phyloP scores from a whole-genome alignment of 1,140 invertebrate species.

The Hyles vespertilio region DNA sequence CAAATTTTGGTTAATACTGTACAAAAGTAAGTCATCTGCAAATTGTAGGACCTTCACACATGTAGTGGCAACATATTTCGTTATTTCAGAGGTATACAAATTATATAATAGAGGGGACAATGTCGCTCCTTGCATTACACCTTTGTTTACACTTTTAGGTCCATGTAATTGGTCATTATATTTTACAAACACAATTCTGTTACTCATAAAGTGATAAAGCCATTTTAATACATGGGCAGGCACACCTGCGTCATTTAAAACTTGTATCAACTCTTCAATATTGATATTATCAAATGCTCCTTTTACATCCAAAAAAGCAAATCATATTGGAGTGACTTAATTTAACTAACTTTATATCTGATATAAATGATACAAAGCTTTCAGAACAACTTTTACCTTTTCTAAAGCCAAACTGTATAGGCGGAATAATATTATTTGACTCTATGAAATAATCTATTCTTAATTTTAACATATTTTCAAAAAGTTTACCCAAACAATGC shows the following conservation, averaged over 20 bases:
- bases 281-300: conserved; percentile 1
- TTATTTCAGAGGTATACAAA: conserved; percentile 22
- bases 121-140: conserved; percentile 31
- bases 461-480: conserved; percentile 26
- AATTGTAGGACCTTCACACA: too few relatives aligned
- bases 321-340: not conserved
- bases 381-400: too few relatives aligned
- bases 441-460: not conserved
- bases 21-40: too few relatives aligned
- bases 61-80: conserved; percentile 15
- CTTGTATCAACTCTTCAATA: too few relatives aligned
- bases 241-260: too few relatives aligned
- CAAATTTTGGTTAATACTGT: too few relatives aligned
- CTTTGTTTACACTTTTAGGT: conserved; percentile 20
- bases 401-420: too few relatives aligned
- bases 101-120: conserved; percentile 31
- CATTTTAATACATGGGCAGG: too few relatives aligned
- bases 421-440: too few relatives aligned
- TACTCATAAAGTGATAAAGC: too few relatives aligned
- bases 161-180: conserved; percentile 32
- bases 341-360: too few relatives aligned
- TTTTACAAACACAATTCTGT: conserved; percentile 24
- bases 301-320: conserved; percentile 18
- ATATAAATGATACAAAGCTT: too few relatives aligned
- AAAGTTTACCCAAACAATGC: conserved; percentile 29